Evolutionary conservation across 2,797 vertebrate genomes (phyloP), one percentile per base, ranked within the genome.

Genomic region (Sebastes minor): DNA sequence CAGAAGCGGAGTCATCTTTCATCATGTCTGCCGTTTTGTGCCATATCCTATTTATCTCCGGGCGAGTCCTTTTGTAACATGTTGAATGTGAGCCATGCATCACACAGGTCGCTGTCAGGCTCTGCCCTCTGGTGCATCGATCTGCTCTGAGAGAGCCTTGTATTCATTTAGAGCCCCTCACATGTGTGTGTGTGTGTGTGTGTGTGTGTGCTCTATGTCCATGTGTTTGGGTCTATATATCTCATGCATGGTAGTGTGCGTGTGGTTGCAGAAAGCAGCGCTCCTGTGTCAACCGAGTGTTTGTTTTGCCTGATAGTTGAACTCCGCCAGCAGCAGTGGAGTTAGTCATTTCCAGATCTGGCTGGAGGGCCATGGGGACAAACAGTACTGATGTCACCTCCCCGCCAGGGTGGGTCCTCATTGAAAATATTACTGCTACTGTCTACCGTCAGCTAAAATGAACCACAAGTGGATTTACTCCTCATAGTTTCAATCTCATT

Each of bases 51-150:
- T 87, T 84, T 84, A 46, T 82, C 89, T 92, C 59, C 71, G 27
- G 83, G 90, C 86, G 56, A 78, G 79, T 90, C 38, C 73, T 87
- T 89, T 88, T 81, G 80, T 81, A 76, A 80, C 56, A 62, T 73
- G 75, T 55, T 84, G 52, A 85, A 80, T 71, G 74, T 79, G 91
- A 92, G 76, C 78, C 88, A 91, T 82, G 62, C 71, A 71, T 93
- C 82, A 85, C 73, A 71, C 56, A 81, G 81, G 85, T 79, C 10
- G 5, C 67, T 67, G 81, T 83, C 84, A 78, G 23, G 69, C 63
- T 52, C 46, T 80, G 23, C 69, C 80, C 81, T 76, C 80, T 60
- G 18, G 62, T 13, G 22, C 80, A 87, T 78, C 32, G 52, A 86
- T 85, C 61, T 85, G 27, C 74, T 80, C 73, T 69, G 14, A 81